Conservation (phyloP, 2,113 vertebrate genomes). For the Erinaceus europaeus region DNA sequence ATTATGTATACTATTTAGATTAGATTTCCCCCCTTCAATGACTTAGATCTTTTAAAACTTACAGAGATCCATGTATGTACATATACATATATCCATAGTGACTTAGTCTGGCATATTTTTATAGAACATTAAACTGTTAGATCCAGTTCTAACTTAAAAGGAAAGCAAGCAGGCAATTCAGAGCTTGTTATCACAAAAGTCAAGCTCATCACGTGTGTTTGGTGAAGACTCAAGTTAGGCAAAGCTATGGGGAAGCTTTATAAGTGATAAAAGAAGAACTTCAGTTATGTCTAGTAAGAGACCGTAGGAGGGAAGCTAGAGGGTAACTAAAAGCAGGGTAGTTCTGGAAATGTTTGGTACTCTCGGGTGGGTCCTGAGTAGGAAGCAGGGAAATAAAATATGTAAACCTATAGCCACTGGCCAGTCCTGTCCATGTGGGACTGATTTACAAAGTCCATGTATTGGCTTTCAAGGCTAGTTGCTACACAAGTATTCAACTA, state of each 20-base stretch:
- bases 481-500: neutral
- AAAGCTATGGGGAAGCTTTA: neutral
- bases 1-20: neutral
- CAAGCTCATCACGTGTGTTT: neutral
- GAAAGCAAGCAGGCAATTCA: neutral
- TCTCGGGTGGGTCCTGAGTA: neutral
- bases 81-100: neutral
- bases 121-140: neutral
- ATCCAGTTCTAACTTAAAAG: neutral
- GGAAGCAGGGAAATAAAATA: neutral
- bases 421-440: neutral
- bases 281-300: neutral
- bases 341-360: neutral
- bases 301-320: neutral
- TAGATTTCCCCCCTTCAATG: neutral
- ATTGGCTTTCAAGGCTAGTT: neutral
- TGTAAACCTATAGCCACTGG: neutral
- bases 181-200: neutral
- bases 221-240: neutral
- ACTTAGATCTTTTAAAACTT: neutral
- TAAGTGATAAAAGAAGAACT: neutral
- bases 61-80: neutral
- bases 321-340: neutral
- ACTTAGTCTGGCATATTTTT: neutral
- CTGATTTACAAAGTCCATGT: neutral